Evolutionary conservation across 1,140 invertebrate species (phyloP), one percentile per base, ranked within the genome.

Genomic region (Caenorhabditis elegans): DNA sequence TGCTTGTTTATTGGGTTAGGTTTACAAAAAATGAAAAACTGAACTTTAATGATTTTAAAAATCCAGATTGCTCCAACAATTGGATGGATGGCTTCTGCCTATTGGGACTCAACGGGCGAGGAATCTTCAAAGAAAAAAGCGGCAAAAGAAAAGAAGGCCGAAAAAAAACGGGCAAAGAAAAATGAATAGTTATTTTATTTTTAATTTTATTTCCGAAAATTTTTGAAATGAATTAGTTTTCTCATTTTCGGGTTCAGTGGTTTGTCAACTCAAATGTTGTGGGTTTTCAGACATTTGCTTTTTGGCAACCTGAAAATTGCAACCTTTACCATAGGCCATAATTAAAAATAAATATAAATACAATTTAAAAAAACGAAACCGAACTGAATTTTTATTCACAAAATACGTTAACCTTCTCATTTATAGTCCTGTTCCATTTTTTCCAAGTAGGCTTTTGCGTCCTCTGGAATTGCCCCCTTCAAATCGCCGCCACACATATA

Each of bases 1-100:
- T 81, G 36, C 31, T 81, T 5, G 28, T 70, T 26, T 81, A 81
- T 46, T 81, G 80, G 80, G 79, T 80, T 17, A 70, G 79, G 39
- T 24, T 65, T 10, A 31, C 17, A 78, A 78, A 34, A 53, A 36
- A 48, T 31, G 17, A 15, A 17, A 13, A 17, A 11, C 8, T 26
- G n/a, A 11, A 46, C 22, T n/a, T 6, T 4, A 3, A 19, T 46
- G 0, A 26, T 26, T 47, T 3, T 5, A 46, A 24, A 22, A 28
- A 55, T 80, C n/a, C 55, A 80, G 79, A 76, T 81, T 19, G 65
- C 53, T 43, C 80, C 80, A 15, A 53, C 60, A 10, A 49, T 81
- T 28, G 80, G 80, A 8, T 81, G 80, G 80, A 36, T 81, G 43
- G 46, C 60, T 17, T 60, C 80, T 17, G 80, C 80, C 39, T 43